A percentile compares a stretch with the other conserved stretches of the same genome.
phyloP scores from a whole-genome alignment of 2,113 vertebrate species.

The Rhabdornis inornatus region DNA sequence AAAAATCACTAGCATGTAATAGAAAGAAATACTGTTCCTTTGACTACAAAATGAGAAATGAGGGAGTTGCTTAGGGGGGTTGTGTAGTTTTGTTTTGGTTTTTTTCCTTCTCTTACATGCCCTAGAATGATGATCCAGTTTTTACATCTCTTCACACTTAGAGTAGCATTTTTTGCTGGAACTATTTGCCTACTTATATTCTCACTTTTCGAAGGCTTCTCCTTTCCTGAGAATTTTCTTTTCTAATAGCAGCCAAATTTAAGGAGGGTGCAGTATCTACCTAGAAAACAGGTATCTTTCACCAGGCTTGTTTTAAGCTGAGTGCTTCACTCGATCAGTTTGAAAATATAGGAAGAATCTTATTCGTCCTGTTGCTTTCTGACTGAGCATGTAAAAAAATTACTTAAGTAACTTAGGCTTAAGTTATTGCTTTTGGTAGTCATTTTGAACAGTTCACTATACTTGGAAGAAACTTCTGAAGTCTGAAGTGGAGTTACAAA shows the following conservation, averaged over 20 bases:
- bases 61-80: not conserved
- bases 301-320: not conserved
- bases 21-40: not conserved
- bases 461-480: not conserved
- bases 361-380: not conserved
- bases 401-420: not conserved
- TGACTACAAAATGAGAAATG: not conserved
- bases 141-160: not conserved
- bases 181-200: not conserved
- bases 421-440: not conserved
- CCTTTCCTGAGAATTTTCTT: not conserved
- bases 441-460: not conserved
- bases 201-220: not conserved
- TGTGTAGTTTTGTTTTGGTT: not conserved
- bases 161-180: not conserved
- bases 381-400: not conserved
- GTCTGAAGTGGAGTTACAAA: not conserved
- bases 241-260: not conserved
- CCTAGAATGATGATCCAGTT: not conserved
- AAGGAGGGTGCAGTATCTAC: not conserved
- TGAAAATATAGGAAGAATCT: not conserved
- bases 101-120: not conserved
- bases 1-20: not conserved
- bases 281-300: not conserved
- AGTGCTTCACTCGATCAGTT: not conserved